Evolutionary conservation across 2,888 invertebrate species (phyloP), one percentile per base, ranked within the genome.

Genomic region (Eulithis testata): DNA sequence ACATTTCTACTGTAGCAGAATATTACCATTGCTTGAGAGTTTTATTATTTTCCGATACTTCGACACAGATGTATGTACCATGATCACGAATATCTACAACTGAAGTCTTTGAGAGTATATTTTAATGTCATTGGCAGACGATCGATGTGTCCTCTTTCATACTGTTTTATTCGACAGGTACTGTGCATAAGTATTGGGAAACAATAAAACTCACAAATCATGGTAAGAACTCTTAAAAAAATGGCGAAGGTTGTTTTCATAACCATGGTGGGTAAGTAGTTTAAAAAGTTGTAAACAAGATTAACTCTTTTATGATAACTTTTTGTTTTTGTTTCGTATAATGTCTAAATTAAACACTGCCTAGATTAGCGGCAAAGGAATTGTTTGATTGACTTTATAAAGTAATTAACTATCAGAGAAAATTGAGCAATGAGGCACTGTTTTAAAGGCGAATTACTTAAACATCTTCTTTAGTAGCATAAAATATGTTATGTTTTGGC

Each of bases 301-400:
- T 4, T 31, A 31, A 31, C 31, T 31, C 31, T 31, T 31, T 31
- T 5, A 31, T 6, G 31, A 2, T 31, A 31, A 31, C 31, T 31
- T 31, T 31, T 11, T 40, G 2, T 40, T 40, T 40, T 40, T 40
- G 40, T 40, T 40, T 40, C 40, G 9, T 40, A 2, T 31, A 31
- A 40, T 40, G 8, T 40, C 51, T 51, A 51, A 50, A 59, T 64
- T 36, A 50, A 37, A 37, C 36, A 43, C 54, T 59, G 59, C 49
- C 36, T 53, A 49, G 37, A 72, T 68, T 76, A 70, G 69, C 76
- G 72, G 70, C 72, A 54, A 53, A 65, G 60, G 74, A 74, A 75
- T 76, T 76, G 74, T 75, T 80, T 76, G 78, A 81, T 81, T 81
- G 76, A 78, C 78, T 82, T 81, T 73, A 67, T 72, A 80, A 81